phyloP scores from a whole-genome alignment of 2,113 vertebrate genomes.

The Apodemus sylvaticus region DNA sequence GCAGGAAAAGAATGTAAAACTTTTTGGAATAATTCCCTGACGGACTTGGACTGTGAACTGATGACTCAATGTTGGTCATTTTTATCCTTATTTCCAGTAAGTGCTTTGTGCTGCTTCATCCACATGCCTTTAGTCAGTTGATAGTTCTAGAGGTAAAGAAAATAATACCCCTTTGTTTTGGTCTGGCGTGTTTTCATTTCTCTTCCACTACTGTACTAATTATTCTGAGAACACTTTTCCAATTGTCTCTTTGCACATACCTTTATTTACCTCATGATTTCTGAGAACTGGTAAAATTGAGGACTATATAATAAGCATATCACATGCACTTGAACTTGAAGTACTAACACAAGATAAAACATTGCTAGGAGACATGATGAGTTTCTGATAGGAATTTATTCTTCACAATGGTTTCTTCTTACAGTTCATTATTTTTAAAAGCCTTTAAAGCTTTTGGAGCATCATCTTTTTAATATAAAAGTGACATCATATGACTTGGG shows the following conservation, averaged over 20 bases:
- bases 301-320: not conserved
- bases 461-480: slow-evolving; percentile 39
- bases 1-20: not conserved
- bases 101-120: not conserved
- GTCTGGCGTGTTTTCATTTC: not conserved
- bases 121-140: not conserved
- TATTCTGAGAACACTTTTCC: not conserved
- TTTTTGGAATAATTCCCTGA: not conserved
- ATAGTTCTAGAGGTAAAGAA: not conserved
- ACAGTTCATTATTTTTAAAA: slow-evolving; percentile 19
- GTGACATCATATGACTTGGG: not conserved
- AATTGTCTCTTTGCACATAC: not conserved
- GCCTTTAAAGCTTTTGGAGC: not conserved
- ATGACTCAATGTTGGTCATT: not conserved
- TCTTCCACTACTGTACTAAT: not conserved
- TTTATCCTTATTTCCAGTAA: not conserved
- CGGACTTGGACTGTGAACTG: not conserved
- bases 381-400: slow-evolving; percentile 34
- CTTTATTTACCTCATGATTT: not conserved
- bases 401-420: not conserved
- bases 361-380: not conserved
- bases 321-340: not conserved
- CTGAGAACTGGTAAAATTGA: not conserved
- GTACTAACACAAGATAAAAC: not conserved
- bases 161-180: not conserved